phyloP scores from a whole-genome alignment of 1,140 invertebrate species.

The Drosophila pandora region DNA sequence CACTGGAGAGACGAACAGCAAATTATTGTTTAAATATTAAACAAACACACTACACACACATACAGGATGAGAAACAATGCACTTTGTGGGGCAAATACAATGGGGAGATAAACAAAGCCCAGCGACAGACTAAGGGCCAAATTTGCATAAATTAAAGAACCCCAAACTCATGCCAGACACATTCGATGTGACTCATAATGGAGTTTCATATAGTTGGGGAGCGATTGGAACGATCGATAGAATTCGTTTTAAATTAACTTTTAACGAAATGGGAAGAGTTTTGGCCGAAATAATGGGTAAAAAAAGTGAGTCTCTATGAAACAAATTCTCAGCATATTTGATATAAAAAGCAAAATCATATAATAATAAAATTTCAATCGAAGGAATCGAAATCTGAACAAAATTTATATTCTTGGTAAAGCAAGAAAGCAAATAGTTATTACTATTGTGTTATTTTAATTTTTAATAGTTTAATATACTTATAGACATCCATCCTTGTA shows the following conservation, averaged over 20 bases:
- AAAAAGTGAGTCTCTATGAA: not conserved
- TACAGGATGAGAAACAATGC: slow-evolving; percentile 21
- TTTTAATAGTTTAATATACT: not conserved
- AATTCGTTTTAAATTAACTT: slow-evolving; percentile 1
- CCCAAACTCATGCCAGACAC: not conserved
- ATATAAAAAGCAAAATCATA: no score
- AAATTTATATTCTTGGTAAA: not conserved
- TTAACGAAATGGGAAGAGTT: not conserved
- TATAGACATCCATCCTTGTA: not conserved
- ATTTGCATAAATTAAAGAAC: slow-evolving; percentile 50
- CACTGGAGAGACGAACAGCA: slow-evolving; percentile 15
- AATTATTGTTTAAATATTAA: slow-evolving; percentile 61
- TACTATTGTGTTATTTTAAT: not conserved
- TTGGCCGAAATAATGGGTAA: not conserved
- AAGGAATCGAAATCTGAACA: no score
- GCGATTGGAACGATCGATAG: slow-evolving; percentile 16
- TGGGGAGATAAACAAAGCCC: slow-evolving; percentile 30
- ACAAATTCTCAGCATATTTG: no score
- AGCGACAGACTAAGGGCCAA: slow-evolving; percentile 27
- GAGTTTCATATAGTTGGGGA: slow-evolving; percentile 2
- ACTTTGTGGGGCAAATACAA: slow-evolving; percentile 39
- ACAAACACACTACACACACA: slow-evolving; percentile 23
- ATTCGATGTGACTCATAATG: slow-evolving; percentile 1
- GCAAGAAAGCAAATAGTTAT: not conserved
- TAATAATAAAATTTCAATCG: not conserved